These are phyloP conservation scores for Hymenochirus boettgeri DNA, from an alignment of 2,113 vertebrate genomes.

Conservation along the genomic window DNA sequence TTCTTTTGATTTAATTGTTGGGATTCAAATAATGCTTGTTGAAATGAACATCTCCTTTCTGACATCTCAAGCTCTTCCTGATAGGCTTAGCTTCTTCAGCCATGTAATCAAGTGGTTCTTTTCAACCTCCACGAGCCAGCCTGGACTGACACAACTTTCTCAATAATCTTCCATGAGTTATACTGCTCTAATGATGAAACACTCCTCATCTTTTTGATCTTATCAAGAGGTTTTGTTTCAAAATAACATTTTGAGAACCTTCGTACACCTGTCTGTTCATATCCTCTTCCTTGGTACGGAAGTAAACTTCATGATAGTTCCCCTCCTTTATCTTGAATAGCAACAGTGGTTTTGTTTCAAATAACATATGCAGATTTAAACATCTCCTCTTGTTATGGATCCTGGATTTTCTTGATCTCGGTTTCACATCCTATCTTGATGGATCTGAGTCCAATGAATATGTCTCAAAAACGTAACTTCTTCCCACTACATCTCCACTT, in stretches of 20 bases:
- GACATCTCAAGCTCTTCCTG: constrained; percentile 68
- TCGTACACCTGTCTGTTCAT: constrained; percentile 70
- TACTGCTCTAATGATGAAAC: constrained; percentile 82
- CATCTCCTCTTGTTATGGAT: constrained; percentile 57
- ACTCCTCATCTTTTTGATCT: constrained; percentile 75
- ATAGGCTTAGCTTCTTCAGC: constrained; percentile 49
- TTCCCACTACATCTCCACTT: constrained; percentile 64
- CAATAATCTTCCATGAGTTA: constrained; percentile 83
- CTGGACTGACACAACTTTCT: constrained; percentile 75
- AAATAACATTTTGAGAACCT: constrained; percentile 85
- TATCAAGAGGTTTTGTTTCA: constrained; percentile 80
- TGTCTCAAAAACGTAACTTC: constrained; percentile 83
- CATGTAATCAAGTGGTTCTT: constrained; percentile 80
- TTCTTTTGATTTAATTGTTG: constrained; percentile 64
- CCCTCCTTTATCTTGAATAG: constrained; percentile 80
- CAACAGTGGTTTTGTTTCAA: constrained; percentile 79
- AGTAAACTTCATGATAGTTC: constrained; percentile 83
- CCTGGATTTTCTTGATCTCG: constrained; percentile 58
- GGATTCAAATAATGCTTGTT: constrained; percentile 79
- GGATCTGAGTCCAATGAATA: constrained; percentile 78
- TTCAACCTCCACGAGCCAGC: constrained; percentile 85
- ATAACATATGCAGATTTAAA: constrained; percentile 81
- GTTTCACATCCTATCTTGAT: constrained; percentile 60
- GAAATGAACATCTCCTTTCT: constrained; percentile 67
- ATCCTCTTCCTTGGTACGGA: constrained; percentile 84